Evolutionary conservation across 2,113 vertebrate genomes (phyloP).

Genomic region (Hydropotes inermis): DNA sequence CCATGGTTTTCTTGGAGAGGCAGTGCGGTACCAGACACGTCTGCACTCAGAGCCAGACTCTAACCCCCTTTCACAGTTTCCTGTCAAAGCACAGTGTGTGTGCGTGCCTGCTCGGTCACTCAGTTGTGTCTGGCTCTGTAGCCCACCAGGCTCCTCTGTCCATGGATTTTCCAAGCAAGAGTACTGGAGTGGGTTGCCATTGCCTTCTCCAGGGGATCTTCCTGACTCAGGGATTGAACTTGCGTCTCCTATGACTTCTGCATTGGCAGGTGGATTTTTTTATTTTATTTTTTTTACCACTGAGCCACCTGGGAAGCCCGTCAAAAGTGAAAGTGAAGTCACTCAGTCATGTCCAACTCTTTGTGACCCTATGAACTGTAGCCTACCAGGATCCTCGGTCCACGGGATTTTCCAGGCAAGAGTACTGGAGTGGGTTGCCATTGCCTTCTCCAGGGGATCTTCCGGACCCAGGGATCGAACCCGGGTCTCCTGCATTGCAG

Average conservation of each 20-base stretch:
- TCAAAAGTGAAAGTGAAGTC: too few relatives aligned
- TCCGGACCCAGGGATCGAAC: too few relatives aligned
- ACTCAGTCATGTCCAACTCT: too few relatives aligned
- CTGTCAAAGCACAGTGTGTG: not conserved
- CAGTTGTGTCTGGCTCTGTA: not conserved
- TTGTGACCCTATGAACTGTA: too few relatives aligned
- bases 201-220: not conserved
- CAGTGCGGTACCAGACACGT: accelerated
- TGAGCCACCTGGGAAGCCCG: not conserved
- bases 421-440: too few relatives aligned
- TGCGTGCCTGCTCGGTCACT: accelerated
- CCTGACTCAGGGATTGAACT: not conserved
- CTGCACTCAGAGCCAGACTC: not conserved
- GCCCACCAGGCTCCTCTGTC: not conserved
- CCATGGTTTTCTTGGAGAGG: not conserved
- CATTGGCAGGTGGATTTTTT: not conserved
- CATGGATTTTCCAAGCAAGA: not conserved
- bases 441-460: too few relatives aligned
- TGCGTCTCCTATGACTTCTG: accelerated
- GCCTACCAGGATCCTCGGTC: too few relatives aligned
- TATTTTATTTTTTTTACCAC: not conserved
- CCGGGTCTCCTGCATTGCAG: too few relatives aligned
- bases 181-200: not conserved
- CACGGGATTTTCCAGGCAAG: too few relatives aligned
- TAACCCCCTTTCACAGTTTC: not conserved